These are phyloP conservation scores for Cyanocitta stelleri DNA, from an alignment of 2,113 vertebrate genomes.

Conservation along the genomic window DNA sequence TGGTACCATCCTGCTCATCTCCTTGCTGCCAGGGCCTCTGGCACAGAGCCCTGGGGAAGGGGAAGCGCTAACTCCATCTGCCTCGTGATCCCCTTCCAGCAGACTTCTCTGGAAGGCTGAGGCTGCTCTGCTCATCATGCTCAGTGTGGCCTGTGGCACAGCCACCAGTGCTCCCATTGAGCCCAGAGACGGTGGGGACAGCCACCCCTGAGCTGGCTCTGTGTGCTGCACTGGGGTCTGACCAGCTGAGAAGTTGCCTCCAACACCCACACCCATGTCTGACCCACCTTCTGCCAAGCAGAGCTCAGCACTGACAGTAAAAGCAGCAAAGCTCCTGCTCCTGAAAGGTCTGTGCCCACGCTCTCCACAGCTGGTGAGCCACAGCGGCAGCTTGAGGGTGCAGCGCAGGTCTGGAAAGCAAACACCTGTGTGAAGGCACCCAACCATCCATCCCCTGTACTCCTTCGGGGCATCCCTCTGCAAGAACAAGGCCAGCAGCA, in stretches of 20 bases:
- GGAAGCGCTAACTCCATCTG: background rate
- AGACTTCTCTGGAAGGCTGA: background rate
- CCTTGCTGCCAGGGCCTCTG: background rate
- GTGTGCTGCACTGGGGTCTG: background rate
- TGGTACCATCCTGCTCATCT: background rate
- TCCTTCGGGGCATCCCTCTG: background rate
- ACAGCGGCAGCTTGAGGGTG: rapidly evolving
- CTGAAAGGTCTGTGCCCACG: rapidly evolving
- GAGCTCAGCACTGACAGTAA: background rate
- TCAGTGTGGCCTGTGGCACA: rapidly evolving
- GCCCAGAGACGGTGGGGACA: background rate
- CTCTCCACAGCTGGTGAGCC: rapidly evolving
- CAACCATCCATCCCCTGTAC: rapidly evolving
- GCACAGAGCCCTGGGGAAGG: rapidly evolving
- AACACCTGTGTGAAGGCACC: rapidly evolving
- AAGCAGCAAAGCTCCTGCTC: background rate
- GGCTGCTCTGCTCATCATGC: background rate
- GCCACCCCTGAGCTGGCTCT: background rate
- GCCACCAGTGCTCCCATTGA: rapidly evolving
- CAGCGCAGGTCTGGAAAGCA: background rate
- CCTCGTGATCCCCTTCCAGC: background rate
- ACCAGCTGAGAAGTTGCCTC: background rate
- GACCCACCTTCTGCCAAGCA: background rate
- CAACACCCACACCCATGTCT: background rate
- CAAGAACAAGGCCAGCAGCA: background rate